Conservation (phyloP, 2,888 invertebrate genomes). For the Caenorhabditis becei region DNA sequence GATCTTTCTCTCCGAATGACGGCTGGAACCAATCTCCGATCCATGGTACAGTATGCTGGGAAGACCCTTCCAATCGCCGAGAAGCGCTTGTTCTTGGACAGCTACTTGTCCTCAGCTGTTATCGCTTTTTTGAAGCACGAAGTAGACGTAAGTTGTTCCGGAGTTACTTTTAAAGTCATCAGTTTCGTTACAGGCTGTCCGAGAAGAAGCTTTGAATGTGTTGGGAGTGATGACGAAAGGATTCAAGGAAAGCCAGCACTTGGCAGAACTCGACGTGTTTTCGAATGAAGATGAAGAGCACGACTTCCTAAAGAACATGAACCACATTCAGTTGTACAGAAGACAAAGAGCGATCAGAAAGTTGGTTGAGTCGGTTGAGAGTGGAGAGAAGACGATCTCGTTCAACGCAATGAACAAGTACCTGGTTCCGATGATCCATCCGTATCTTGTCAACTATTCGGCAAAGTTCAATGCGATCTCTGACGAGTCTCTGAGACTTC, state of each 20-base stretch:
- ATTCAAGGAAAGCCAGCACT: constrained; percentile 80
- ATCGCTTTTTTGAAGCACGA: constrained; percentile 54
- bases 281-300: constrained; percentile 83
- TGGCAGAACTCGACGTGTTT: constrained; percentile 80
- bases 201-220: constrained; percentile 89
- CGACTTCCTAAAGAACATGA: constrained; percentile 92
- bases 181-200: constrained; percentile 84
- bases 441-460: constrained; percentile 89
- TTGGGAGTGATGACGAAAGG: constrained; percentile 86
- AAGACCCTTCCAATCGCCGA: constrained; percentile 30
- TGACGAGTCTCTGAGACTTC: constrained; percentile 62
- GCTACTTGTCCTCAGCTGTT: constrained; percentile 42
- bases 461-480: constrained; percentile 84
- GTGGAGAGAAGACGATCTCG: constrained; percentile 64
- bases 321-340: constrained; percentile 85
- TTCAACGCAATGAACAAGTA: constrained; percentile 86
- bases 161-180: neutral
- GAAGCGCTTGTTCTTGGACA: constrained; percentile 42
- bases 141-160: constrained; percentile 37
- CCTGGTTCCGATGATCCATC: constrained; percentile 89
- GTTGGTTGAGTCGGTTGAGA: constrained; percentile 82
- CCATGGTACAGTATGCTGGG: constrained; percentile 56
- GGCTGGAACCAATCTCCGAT: constrained; percentile 65
- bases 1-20: constrained; percentile 73
- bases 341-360: constrained; percentile 90